These are phyloP conservation scores for Chelonoidis abingdonii DNA, from an alignment of 2,113 vertebrate species.

Conservation along the genomic window DNA sequence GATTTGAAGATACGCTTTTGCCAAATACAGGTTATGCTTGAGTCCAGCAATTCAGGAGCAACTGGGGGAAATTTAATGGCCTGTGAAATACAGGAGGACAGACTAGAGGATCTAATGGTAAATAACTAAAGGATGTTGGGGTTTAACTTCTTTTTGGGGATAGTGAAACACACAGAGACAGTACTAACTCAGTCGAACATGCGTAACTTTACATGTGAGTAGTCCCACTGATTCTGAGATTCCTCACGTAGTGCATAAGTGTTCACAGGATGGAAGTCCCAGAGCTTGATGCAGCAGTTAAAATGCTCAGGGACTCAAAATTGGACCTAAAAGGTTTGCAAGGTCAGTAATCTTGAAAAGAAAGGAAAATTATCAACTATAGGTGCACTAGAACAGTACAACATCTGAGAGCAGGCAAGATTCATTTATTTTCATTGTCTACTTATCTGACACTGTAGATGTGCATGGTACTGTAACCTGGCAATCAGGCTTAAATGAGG, in stretches of 20 bases:
- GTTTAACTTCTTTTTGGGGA: too few species aligned
- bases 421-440: not conserved
- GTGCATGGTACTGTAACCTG: not conserved
- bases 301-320: not conserved
- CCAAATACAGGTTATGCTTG: too few species aligned
- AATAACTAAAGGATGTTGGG: too few species aligned
- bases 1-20: too few species aligned
- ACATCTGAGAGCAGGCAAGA: not conserved
- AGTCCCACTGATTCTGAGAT: not conserved
- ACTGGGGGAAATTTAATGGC: too few species aligned
- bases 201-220: too few species aligned
- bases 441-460: not conserved
- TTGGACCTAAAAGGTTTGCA: not conserved
- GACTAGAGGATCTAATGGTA: too few species aligned
- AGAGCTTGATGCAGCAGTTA: not conserved
- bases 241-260: not conserved
- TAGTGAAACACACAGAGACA: too few species aligned
- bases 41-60: too few species aligned
- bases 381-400: not conserved
- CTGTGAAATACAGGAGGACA: too few species aligned
- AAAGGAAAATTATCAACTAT: not conserved
- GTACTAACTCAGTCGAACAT: too few species aligned
- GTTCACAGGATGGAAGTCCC: not conserved
- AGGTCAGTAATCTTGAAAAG: not conserved
- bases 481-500: not conserved